Evolutionary conservation across 2,797 vertebrate genomes (phyloP).

Genomic region (Lepidocolaptes lacrymiger): DNA sequence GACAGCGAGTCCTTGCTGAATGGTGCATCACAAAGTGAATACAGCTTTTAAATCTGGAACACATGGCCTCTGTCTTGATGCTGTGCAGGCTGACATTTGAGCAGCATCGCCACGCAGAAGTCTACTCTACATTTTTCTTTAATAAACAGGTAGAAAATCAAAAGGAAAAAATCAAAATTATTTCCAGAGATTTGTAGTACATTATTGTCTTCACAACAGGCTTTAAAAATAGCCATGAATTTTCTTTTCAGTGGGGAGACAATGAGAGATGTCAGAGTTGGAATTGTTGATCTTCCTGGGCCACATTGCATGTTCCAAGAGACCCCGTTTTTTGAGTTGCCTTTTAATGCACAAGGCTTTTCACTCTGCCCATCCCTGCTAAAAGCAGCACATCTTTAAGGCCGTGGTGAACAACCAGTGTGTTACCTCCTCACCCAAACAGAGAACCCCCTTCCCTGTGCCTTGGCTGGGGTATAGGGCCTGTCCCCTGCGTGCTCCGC

Average conservation of each 20-base stretch:
- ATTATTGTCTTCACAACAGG: neutral
- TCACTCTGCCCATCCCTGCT: neutral
- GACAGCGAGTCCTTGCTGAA: constrained; percentile 47
- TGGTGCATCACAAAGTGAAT: constrained; percentile 56
- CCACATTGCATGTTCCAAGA: neutral
- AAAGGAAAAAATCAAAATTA: constrained; percentile 30
- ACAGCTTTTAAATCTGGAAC: constrained; percentile 67
- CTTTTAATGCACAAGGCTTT: neutral
- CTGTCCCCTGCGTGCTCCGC: neutral
- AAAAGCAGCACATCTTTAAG: neutral
- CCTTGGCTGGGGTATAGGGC: neutral
- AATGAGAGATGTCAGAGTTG: neutral
- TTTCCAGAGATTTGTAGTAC: constrained; percentile 41
- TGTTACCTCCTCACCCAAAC: neutral
- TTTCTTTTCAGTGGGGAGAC: neutral
- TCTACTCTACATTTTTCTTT: neutral
- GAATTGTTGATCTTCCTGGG: neutral
- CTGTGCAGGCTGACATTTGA: constrained; percentile 49
- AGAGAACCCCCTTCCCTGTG: neutral
- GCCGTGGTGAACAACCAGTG: neutral
- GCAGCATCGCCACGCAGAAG: neutral
- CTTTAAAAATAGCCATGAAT: neutral
- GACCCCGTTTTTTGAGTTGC: neutral
- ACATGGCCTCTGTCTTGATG: constrained; percentile 51
- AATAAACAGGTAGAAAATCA: neutral